Base-by-base conservation (phyloP, 2,888 invertebrate genomes). In the Epiblema foenella region DNA sequence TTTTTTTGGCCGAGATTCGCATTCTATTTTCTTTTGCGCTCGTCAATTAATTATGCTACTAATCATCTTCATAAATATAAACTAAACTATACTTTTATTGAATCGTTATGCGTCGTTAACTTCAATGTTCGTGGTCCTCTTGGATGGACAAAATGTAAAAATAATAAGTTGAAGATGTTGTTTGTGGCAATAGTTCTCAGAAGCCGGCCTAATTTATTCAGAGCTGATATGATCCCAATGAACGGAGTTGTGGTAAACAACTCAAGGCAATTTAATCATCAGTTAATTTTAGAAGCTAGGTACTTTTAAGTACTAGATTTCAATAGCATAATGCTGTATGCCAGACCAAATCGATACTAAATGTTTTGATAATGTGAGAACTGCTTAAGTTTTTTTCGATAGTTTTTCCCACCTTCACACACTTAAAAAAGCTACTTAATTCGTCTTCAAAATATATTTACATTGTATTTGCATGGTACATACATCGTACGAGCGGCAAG, bases 191-290 rank as follows among this genome's bases (percentile, higher is more conserved):
- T 66, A 51, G 37, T 66, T 71, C 33, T 33, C 33, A 33, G 33
- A 33, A 33, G 33, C 7, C 71, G 67, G 67, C 66, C 71, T 67
- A 51, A 67, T 71, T 67, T 62, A 71, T 71, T 66, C 60, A 49
- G 7, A 51, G 42, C 42, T 62, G 49, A 57, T 54, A 56, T 60
- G 54, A 70, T 20, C 10, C 46, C 20, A 60, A 17, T 54, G 68
- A 60, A 60, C 54, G 52, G 65, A 42, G 65, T 60, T 54, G 59
- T 46, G 59, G 70, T 70, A 65, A 65, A 66, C 59, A 70, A 18
- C 24, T n/a, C 52, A 17, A 29, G 7, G 29, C 46, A 57, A 60
- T 68, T 24, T 1, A 57, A 65, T 70, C 70, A 70, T 54, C 15
- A 9, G 20, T 33, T 65, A 59, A 60, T 49, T 66, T 65, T 54